These are phyloP conservation scores for western clawed frog (Xenopus tropicalis) DNA, from an alignment of 2,113 vertebrate genomes.

Conservation along the genomic window UCB_Xtro_10.0 CM004446.2:52618001-52618500, in stretches of 20 bases:
- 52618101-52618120: constrained; percentile 65
- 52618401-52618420: too few relatives aligned
- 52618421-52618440: too few relatives aligned
- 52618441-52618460: too few relatives aligned
- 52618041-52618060: constrained; percentile 35
- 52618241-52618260: too few relatives aligned
- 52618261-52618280: constrained; percentile 21
- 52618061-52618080: constrained; percentile 78
- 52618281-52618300: not conserved
- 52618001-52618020: not conserved
- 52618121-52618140: constrained; percentile 81
- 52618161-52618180: constrained; percentile 67
- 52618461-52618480: too few relatives aligned
- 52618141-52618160: constrained; percentile 82
- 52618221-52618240: not conserved
- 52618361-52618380: too few relatives aligned
- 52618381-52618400: too few relatives aligned
- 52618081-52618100: constrained; percentile 80
- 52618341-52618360: too few relatives aligned
- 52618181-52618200: constrained; percentile 67
- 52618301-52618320: too few relatives aligned
- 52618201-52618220: constrained; percentile 70
- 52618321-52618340: too few relatives aligned
- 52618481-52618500: too few relatives aligned
- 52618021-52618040: not conserved